Evolutionary conservation across 1,140 invertebrate species (phyloP).

Genomic region (Hypothenemus hampei): DNA sequence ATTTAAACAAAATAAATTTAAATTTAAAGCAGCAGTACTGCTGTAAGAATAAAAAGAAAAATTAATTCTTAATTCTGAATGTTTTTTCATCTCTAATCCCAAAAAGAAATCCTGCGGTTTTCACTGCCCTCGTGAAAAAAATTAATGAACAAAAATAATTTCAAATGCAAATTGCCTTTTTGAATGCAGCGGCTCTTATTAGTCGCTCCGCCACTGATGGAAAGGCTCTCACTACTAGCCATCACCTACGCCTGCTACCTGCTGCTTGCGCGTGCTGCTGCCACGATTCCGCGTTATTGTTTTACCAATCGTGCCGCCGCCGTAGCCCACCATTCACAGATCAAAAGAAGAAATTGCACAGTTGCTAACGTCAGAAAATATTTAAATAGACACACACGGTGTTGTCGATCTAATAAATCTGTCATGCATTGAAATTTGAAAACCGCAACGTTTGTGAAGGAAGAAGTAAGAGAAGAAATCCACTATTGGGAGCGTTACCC

Average conservation of each 20-base stretch:
- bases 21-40: neutral
- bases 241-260: constrained; percentile 40
- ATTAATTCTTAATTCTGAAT: no score
- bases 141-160: neutral
- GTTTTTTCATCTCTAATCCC: neutral
- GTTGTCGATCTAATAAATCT: neutral
- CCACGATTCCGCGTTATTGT: constrained; percentile 8
- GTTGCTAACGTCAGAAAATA: constrained; percentile 13
- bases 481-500: no score
- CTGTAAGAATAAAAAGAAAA: neutral
- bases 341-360: constrained; percentile 14
- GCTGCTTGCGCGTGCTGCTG: constrained; percentile 35
- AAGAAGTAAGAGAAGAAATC: no score
- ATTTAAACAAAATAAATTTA: no score
- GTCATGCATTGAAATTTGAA: neutral
- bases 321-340: no score
- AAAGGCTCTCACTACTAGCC: constrained; percentile 33
- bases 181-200: neutral
- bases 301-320: constrained; percentile 14
- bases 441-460: neutral
- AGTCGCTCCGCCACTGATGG: constrained; percentile 5
- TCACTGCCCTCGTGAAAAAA: neutral
- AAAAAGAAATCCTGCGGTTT: neutral
- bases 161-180: neutral
- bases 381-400: constrained; percentile 8